These are phyloP conservation scores for Entomobrya proxima DNA, from an alignment of 2,888 invertebrate genomes.

Conservation along the genomic window DNA sequence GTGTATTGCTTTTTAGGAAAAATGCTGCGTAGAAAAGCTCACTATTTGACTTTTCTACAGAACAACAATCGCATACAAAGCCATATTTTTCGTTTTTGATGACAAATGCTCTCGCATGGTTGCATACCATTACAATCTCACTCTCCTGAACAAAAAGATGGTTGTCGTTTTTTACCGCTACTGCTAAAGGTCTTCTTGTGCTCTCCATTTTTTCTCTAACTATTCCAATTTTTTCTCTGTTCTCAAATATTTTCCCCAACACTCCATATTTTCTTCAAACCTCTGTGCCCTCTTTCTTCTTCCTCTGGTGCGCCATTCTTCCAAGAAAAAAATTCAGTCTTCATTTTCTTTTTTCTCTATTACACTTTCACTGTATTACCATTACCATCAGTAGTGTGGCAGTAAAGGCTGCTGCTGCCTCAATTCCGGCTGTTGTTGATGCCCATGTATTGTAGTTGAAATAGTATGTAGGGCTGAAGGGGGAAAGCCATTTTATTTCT, in stretches of 20 bases:
- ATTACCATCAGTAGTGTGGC: no score
- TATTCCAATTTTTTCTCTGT: not conserved
- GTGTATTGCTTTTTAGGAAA: not conserved
- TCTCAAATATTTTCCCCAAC: not conserved
- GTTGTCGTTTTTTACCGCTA: slow-evolving; percentile 20
- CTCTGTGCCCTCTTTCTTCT: not conserved
- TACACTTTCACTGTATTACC: not conserved
- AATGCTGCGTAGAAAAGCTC: not conserved
- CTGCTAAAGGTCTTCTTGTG: not conserved
- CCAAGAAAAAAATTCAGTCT: slow-evolving; percentile 1
- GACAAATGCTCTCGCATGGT: slow-evolving; percentile 62
- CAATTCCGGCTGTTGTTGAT: not conserved
- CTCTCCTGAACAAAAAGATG: slow-evolving; percentile 12
- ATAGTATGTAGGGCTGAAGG: slow-evolving; percentile 28
- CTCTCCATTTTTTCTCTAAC: not conserved
- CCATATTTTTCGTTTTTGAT: slow-evolving; percentile 46
- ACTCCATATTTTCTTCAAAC: not conserved
- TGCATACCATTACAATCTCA: slow-evolving; percentile 55
- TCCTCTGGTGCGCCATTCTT: not conserved
- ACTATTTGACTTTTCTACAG: slow-evolving; percentile 1
- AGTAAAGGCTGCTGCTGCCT: no score
- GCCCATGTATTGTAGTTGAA: not conserved
- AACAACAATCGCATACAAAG: not conserved
- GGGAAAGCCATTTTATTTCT: slow-evolving; percentile 22
- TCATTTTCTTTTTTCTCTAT: slow-evolving; percentile 15